Base-by-base conservation (phyloP, 2,888 invertebrate species). In the Lacanobia oleracea region DNA sequence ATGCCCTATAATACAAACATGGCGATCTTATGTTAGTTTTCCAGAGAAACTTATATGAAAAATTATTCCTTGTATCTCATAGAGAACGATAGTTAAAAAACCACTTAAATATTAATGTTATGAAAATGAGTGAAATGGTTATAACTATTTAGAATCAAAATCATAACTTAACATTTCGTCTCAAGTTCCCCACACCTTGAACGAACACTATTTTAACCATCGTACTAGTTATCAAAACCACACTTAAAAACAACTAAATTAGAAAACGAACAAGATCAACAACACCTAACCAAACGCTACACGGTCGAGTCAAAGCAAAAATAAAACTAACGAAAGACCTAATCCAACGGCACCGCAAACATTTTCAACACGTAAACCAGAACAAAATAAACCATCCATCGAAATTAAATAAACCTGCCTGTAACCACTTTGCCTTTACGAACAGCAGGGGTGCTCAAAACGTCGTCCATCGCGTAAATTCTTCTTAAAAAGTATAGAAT, bases 351-450 rank as follows among this genome's bases (percentile, higher is more conserved):
- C 18, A 51, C 71, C 14, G 33, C 48, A 77, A 77, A 72, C 62
- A 50, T 78, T 77, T 78, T 56, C 60, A 68, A 62, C 53, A 33
- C 40, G 27, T 75, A 57, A 57, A 53, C 37, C 45, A 43, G 65
- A 67, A 43, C 75, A 71, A 77, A 69, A 77, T 62, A 66, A 74
- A 71, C 50, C 45, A 54, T 53, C 12, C 16, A 75, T 16, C 9
- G 16, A 69, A 53, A 56, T 60, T 45, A 81, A 81, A 75, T 56
- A 67, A 73, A 62, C 60, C 37, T 33, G 51, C 21, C 80, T 51
- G 10, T 12, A 45, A 76, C 67, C 68, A 72, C 69, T 82, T 72
- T 66, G 67, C 37, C 33, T 60, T 27, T 54, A 48, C 64, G 40
- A 14, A 45, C 4, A 59, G 14, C 40, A 40, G 59, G 59, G 59